Percentiles rank a stretch among this genome's conserved stretches.
These are phyloP conservation scores for Hirtodrosophila histrioides DNA, from an alignment of 2,888 invertebrate species.

Conservation along the genomic window DNA sequence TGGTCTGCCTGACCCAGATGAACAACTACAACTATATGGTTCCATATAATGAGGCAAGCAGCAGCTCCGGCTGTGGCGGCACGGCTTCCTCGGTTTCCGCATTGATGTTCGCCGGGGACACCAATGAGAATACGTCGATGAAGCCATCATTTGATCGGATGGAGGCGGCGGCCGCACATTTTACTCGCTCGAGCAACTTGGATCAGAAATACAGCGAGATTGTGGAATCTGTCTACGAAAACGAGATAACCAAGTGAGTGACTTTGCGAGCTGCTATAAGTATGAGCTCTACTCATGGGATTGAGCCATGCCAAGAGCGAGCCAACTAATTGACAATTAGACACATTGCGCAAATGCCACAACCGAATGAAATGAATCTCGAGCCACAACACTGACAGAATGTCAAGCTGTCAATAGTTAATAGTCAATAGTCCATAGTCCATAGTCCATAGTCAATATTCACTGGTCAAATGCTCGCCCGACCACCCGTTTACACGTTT, in stretches of 20 bases:
- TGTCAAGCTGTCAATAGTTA: conserved; percentile 63
- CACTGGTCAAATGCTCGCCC: not conserved
- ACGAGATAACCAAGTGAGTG: conserved; percentile 81
- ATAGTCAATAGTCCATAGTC: not conserved
- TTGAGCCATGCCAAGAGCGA: conserved; percentile 35
- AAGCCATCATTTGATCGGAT: conserved; percentile 77
- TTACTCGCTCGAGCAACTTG: conserved; percentile 63
- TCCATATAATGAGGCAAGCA: conserved; percentile 58
- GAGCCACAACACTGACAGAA: conserved; percentile 51
- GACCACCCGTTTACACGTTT: not conserved
- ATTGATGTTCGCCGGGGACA: conserved; percentile 42
- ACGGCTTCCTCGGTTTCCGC: conserved; percentile 51
- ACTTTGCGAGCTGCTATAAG: conserved; percentile 18
- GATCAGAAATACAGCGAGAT: conserved; percentile 82
- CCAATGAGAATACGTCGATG: conserved; percentile 73
- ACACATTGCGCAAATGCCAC: conserved; percentile 67
- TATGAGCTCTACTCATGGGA: no score
- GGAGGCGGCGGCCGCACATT: conserved; percentile 60
- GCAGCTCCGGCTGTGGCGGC: conserved; percentile 65
- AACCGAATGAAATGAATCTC: conserved; percentile 18
- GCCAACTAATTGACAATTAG: conserved; percentile 71
- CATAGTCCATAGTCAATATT: no score
- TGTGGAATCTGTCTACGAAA: conserved; percentile 80
- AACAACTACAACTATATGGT: conserved; percentile 46
- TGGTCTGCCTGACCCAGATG: conserved; percentile 41